Evolutionary conservation across 2,888 invertebrate genomes (phyloP).

Genomic region (Seladonia tumulorum): DNA sequence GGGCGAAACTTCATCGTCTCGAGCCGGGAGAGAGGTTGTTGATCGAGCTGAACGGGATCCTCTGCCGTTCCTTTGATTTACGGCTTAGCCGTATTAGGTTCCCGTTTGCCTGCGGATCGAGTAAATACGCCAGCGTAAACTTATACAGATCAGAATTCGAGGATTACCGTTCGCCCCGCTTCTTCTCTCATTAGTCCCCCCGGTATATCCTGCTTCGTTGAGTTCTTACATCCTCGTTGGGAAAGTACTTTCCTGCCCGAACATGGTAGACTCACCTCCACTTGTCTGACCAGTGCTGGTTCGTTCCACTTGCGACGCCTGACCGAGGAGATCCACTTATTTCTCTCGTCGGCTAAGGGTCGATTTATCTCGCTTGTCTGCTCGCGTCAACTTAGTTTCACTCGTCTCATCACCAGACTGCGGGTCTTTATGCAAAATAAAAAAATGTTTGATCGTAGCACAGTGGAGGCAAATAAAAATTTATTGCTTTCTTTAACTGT

Average conservation of each 20-base stretch:
- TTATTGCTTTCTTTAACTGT: too few relatives aligned
- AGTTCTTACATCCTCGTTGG: background rate
- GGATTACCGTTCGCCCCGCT: background rate
- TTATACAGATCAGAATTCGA: background rate
- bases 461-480: too few relatives aligned
- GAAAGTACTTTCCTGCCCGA: background rate
- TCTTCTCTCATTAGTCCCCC: background rate
- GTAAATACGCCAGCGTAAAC: background rate
- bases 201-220: background rate
- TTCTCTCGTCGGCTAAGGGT: background rate
- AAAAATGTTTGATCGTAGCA: too few relatives aligned
- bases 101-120: background rate
- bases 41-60: background rate
- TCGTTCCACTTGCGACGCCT: background rate
- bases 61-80: background rate
- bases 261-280: background rate
- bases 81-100: constrained; percentile 4
- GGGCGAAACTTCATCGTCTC: background rate
- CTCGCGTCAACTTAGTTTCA: too few relatives aligned
- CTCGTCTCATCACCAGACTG: too few relatives aligned
- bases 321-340: background rate
- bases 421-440: too few relatives aligned
- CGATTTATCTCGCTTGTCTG: background rate
- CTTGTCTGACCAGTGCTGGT: background rate
- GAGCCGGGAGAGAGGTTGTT: background rate